phyloP scores from a whole-genome alignment of 2,797 vertebrate genomes.

The Kryptolebias ocellatus region DNA sequence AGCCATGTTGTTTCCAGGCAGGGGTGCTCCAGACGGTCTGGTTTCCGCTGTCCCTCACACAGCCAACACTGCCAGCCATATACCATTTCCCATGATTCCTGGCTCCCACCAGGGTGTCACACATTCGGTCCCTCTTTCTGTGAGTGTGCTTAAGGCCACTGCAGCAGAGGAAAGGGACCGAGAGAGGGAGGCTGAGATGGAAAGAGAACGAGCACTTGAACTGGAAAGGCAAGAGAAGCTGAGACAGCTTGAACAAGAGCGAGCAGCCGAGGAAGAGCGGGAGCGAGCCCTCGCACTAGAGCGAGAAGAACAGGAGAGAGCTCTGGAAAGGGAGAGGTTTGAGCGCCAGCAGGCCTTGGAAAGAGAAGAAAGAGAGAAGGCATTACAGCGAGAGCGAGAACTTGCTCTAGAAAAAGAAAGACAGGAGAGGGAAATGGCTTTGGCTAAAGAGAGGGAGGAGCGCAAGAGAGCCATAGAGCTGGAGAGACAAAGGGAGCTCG shows the following conservation, averaged over 20 bases:
- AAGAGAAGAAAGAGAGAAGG: conserved; percentile 65
- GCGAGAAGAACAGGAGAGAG: conserved; percentile 58
- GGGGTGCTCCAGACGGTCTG: conserved; percentile 64
- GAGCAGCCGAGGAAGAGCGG: conserved; percentile 55
- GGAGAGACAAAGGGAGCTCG: conserved; percentile 61
- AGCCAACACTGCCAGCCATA: conserved; percentile 62
- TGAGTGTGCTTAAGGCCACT: conserved; percentile 72
- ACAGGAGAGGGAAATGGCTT: conserved; percentile 59
- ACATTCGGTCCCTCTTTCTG: conserved; percentile 60
- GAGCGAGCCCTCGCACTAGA: conserved; percentile 56
- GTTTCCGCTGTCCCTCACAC: conserved; percentile 74
- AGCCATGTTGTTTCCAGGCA: conserved; percentile 58
- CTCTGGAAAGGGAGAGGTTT: conserved; percentile 63
- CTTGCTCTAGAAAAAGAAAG: conserved; percentile 66
- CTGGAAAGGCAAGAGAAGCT: conserved; percentile 67
- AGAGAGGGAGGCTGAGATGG: conserved; percentile 52
- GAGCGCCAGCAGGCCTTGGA: conserved; percentile 72
- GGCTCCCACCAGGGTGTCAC: conserved; percentile 65
- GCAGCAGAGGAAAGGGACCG: conserved; percentile 66
- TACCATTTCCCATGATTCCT: conserved; percentile 64
- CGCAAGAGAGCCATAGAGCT: conserved; percentile 63
- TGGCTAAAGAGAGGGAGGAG: conserved; percentile 62
- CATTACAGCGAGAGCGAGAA: conserved; percentile 59
- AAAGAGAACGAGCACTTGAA: conserved; percentile 62
- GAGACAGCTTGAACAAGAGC: conserved; percentile 65